Evolutionary conservation across 2,888 invertebrate genomes (phyloP).

Genomic region (Auanema freiburgensis): DNA sequence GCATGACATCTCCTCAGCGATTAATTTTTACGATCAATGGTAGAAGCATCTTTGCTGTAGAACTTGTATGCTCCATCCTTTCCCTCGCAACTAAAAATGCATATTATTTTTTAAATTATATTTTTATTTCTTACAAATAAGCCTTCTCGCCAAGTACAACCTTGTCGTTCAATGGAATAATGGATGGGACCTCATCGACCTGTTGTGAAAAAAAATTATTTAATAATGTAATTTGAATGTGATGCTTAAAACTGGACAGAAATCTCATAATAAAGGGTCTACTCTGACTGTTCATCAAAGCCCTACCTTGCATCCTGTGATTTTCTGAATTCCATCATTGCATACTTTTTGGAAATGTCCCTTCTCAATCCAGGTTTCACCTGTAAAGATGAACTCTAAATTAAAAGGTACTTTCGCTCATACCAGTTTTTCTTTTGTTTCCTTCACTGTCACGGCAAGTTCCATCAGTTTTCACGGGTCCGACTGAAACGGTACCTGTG

Average conservation of each 20-base stretch:
- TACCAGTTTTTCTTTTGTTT: constrained; percentile 3
- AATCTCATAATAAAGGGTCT: too few relatives aligned
- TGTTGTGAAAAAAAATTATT: too few relatives aligned
- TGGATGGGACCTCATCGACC: too few relatives aligned
- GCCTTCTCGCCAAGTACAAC: neutral
- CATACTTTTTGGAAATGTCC: constrained; percentile 21
- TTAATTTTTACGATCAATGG: neutral
- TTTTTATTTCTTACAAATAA: neutral
- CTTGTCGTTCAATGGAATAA: neutral
- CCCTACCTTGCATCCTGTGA: constrained; percentile 18
- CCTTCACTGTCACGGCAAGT: constrained; percentile 8
- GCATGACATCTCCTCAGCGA: too few relatives aligned
- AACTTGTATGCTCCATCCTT: constrained; percentile 26
- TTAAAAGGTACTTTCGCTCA: neutral
- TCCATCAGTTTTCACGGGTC: constrained; percentile 20
- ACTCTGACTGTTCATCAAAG: too few relatives aligned
- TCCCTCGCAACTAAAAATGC: constrained; percentile 30
- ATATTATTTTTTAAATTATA: neutral
- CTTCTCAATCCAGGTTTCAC: constrained; percentile 19
- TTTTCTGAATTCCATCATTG: constrained; percentile 16
- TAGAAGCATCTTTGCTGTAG: constrained; percentile 22
- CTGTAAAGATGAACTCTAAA: constrained; percentile 1
- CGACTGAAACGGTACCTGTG: constrained; percentile 45
- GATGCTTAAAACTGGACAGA: too few relatives aligned
- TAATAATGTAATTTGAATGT: too few relatives aligned